Base-by-base conservation (phyloP, 37 sponge, comb jelly and placozoan genomes). In the Lycopodina hypogea region DNA sequence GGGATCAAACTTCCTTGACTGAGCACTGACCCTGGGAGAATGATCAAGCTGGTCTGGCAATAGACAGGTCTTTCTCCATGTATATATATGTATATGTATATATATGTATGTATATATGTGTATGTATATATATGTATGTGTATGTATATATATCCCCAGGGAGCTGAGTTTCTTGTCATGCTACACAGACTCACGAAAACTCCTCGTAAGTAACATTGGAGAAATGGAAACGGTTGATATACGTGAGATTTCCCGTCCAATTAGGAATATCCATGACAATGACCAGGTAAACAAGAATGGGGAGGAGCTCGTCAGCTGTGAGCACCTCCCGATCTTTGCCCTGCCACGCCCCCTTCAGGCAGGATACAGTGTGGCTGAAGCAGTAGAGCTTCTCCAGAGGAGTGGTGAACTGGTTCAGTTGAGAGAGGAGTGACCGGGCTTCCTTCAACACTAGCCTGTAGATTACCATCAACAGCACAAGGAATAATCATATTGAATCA, bases 271-370 rank as follows among this genome's bases (percentile, higher is more conserved):
- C 96, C 29, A 88, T 89, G 18, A 79, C 79, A 71, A 98, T 75
- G 52, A 95, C 77, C 22, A 98, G 85, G 60, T 84, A 89, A 33
- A 90, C 83, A 6, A 95, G 89, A 3, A 98, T 55, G n/a, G 99
- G 96, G 18, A 98, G 87, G 17, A 98, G 90, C 61, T 98, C 99
- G 76, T 98, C 99, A 60, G 96, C 95, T 33, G 92, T 90, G 72
- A 97, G 23, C 17, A 32, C 50, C 30, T 38, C 60, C 65, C 80
- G 55, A 50, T 50, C 53, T 37, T 38, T 81, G 21, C 64, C 74
- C 36, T 78, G 72, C 26, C 69, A 78, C 21, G 82, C 67, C n/a
- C 41, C 42, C 22, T 83, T 84, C 23, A 96, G 75, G 38, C 57
- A 64, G 19, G 40, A 15, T 14, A 96, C 23, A 32, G 80, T 58